Percentiles rank a stretch among this genome's conserved stretches.
phyloP scores from a whole-genome alignment of 2,113 vertebrate genomes.

The Tauraco erythrolophus region DNA sequence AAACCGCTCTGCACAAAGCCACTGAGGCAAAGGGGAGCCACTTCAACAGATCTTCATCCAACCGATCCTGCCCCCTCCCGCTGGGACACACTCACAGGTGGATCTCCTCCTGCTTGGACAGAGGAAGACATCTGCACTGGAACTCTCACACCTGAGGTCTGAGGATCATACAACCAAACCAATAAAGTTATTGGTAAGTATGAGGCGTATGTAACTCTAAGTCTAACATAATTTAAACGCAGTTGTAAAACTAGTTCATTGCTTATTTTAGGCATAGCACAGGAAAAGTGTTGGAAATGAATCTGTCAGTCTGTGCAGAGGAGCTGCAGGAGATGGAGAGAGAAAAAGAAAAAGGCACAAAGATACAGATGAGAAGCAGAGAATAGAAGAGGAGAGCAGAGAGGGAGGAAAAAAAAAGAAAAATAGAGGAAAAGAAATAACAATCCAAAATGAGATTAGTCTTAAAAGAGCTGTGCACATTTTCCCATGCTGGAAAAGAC shows the following conservation, averaged over 20 bases:
- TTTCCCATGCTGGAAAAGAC: neutral
- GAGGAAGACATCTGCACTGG: neutral
- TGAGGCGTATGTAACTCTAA: neutral
- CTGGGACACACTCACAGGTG: rapidly evolving
- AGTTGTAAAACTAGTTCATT: neutral
- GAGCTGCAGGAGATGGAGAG: neutral
- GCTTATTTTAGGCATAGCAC: constrained; percentile 11
- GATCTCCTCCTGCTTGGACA: neutral
- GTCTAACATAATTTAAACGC: neutral
- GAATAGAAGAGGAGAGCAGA: neutral
- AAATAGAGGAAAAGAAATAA: neutral
- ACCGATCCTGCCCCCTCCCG: rapidly evolving
- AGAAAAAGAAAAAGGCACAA: neutral
- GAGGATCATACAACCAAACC: neutral
- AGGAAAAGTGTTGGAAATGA: neutral
- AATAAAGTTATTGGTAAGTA: rapidly evolving
- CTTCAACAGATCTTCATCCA: rapidly evolving
- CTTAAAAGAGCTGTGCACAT: neutral
- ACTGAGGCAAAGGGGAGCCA: neutral
- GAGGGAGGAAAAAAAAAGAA: neutral
- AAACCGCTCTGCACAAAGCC: neutral
- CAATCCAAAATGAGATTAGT: neutral
- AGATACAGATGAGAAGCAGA: neutral
- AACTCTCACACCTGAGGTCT: rapidly evolving
- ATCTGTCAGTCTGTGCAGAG: neutral